phyloP scores from a whole-genome alignment of 2,113 vertebrate genomes.

The Ammodramus savannarum region DNA sequence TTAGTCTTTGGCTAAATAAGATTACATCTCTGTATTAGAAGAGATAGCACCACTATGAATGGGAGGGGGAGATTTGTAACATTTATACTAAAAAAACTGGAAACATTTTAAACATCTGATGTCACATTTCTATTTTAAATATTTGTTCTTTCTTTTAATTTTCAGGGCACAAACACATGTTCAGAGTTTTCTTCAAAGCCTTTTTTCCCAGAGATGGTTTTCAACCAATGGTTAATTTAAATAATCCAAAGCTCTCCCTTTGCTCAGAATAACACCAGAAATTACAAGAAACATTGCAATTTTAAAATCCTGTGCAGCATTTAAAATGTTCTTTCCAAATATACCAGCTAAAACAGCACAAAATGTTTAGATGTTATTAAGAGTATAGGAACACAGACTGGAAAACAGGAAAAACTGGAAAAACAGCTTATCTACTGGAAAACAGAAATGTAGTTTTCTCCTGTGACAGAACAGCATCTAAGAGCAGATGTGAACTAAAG shows the following conservation, averaged over 20 bases:
- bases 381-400: neutral
- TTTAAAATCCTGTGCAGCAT: neutral
- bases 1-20: neutral
- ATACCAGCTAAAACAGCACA: neutral
- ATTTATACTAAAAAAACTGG: neutral
- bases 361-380: neutral
- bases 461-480: neutral
- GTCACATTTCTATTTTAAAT: neutral
- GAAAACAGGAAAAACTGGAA: neutral
- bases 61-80: neutral
- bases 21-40: neutral
- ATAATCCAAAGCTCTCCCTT: neutral
- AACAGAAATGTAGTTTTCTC: neutral
- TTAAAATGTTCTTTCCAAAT: conserved; percentile 3
- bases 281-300: neutral
- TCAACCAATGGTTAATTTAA: neutral
- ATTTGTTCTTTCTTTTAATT: neutral
- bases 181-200: neutral
- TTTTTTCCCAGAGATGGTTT: neutral
- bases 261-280: neutral
- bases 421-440: neutral
- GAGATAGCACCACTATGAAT: neutral
- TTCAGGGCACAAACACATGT: neutral
- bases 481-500: neutral
- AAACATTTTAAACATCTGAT: neutral